These are phyloP conservation scores for Drosophila pullipes DNA, from an alignment of 2,888 invertebrate genomes.

Conservation along the genomic window DNA sequence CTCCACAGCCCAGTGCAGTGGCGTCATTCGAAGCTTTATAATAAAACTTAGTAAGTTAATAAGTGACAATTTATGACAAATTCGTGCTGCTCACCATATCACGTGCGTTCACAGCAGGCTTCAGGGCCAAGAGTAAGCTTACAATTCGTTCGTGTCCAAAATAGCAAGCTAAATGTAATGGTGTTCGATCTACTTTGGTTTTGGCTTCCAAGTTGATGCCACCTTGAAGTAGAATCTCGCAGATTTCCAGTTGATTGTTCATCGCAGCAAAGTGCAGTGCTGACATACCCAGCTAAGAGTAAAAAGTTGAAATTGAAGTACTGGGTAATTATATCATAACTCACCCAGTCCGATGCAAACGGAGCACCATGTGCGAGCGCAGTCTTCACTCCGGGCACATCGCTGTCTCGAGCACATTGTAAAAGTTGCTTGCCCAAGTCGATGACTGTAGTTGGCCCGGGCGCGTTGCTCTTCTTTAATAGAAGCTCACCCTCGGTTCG, in stretches of 20 bases:
- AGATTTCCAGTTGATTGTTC: conserved; percentile 92
- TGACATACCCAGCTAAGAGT: conserved; percentile 92
- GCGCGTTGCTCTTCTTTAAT: conserved; percentile 55
- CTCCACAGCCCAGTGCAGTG: conserved; percentile 97
- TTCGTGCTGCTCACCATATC: conserved; percentile 89
- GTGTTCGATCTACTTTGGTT: conserved; percentile 96
- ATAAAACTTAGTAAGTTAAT: conserved; percentile 5
- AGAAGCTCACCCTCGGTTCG: conserved; percentile 78
- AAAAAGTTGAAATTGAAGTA: not conserved
- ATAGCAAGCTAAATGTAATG: conserved; percentile 94
- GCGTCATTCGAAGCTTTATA: conserved; percentile 92
- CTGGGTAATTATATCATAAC: conserved; percentile 25
- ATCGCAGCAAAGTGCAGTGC: conserved; percentile 95
- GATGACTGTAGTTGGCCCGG: conserved; percentile 84
- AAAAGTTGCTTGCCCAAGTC: conserved; percentile 95
- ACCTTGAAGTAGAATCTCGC: conserved; percentile 92
- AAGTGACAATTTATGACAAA: not conserved
- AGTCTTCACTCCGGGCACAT: conserved; percentile 90
- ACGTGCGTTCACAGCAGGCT: conserved; percentile 90
- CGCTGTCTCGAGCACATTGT: conserved; percentile 92
- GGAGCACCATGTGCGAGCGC: conserved; percentile 95
- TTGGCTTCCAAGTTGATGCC: conserved; percentile 95
- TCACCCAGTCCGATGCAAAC: conserved; percentile 96
- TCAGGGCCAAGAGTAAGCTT: conserved; percentile 89
- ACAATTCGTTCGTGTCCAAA: conserved; percentile 93